These are phyloP conservation scores for Poeciliopsis paucimaculata DNA, from an alignment of 2,797 vertebrate genomes.

Conservation along the genomic window DNA sequence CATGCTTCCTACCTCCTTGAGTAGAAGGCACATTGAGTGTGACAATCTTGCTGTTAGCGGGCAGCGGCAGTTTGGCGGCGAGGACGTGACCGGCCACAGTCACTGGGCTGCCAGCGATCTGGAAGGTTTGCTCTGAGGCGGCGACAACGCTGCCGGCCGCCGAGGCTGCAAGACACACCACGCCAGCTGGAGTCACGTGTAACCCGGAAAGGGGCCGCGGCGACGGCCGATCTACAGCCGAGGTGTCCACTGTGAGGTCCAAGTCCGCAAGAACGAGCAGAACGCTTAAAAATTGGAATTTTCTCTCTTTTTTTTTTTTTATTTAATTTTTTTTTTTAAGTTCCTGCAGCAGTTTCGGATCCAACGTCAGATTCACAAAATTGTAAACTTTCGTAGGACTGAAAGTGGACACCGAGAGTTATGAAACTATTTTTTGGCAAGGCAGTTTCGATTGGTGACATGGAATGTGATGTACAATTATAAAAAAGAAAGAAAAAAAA, in stretches of 20 bases:
- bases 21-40: constrained; percentile 92
- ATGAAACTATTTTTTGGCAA: constrained; percentile 12
- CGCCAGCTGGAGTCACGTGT: constrained; percentile 67
- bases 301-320: not conserved
- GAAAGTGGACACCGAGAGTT: constrained; percentile 64
- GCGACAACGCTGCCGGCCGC: constrained; percentile 85
- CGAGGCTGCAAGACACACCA: constrained; percentile 84
- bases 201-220: constrained; percentile 35
- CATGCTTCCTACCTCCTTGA: constrained; percentile 90
- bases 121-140: constrained; percentile 91
- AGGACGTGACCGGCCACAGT: constrained; percentile 93
- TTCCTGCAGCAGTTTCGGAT: not conserved
- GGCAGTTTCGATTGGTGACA: constrained; percentile 10
- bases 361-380: not conserved
- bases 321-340: not conserved
- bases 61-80: constrained; percentile 90
- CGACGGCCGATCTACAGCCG: constrained; percentile 56
- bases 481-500: not conserved
- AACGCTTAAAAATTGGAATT: not conserved
- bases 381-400: constrained; percentile 1
- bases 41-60: constrained; percentile 98
- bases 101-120: constrained; percentile 90
- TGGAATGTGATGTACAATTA: not conserved
- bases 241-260: constrained; percentile 63
- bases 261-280: constrained; percentile 4